phyloP scores from a whole-genome alignment of 2,888 invertebrate species.

The Eremobia ochroleuca region DNA sequence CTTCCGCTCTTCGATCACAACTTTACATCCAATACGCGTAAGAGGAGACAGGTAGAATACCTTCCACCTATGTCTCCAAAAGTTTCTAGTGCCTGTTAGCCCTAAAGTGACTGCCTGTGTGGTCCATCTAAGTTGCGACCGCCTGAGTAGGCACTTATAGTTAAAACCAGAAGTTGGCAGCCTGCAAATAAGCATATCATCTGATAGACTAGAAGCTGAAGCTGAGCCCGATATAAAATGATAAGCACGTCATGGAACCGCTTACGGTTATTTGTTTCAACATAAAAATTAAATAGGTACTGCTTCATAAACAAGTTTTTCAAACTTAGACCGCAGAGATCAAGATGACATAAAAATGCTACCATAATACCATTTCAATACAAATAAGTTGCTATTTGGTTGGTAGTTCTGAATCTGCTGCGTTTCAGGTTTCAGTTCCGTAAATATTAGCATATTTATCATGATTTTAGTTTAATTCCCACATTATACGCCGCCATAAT shows the following conservation, averaged over 20 bases:
- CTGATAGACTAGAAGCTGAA: background rate
- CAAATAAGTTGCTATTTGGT: background rate
- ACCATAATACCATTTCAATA: constrained; percentile 13
- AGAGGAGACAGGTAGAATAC: too few species aligned
- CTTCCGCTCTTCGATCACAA: too few species aligned
- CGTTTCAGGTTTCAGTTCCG: constrained; percentile 24
- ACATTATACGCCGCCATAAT: background rate
- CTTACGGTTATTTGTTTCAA: background rate
- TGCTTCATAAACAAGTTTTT: background rate
- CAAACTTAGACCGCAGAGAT: background rate
- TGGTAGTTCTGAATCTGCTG: background rate
- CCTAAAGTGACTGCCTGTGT: background rate
- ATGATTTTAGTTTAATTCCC: background rate
- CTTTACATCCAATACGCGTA: too few species aligned
- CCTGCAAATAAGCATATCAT: background rate
- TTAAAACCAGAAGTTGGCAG: background rate
- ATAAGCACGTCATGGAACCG: background rate
- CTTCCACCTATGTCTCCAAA: too few species aligned
- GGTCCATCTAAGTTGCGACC: background rate
- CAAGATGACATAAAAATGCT: background rate
- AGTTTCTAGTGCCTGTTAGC: background rate
- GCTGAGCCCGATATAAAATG: background rate
- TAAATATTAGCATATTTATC: background rate
- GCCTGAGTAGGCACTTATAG: too few species aligned
- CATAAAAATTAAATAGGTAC: background rate